Evolutionary conservation across 2,797 vertebrate species (phyloP), one percentile per base, ranked within the genome.

Genomic region (Cetoscarus ocellatus): DNA sequence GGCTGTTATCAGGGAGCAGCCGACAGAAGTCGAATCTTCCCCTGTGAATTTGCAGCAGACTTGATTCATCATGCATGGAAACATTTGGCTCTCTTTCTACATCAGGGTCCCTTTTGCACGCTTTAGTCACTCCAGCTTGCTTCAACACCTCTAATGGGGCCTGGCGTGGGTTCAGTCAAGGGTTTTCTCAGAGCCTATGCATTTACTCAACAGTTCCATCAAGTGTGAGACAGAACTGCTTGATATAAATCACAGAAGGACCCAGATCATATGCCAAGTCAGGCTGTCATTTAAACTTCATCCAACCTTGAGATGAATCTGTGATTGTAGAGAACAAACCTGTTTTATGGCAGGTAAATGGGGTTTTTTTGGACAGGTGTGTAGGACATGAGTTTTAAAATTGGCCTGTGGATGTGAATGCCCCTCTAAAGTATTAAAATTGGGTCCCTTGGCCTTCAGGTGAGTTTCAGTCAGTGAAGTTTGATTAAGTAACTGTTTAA

Each of bases 111-210:
- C 19, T 19, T 57, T 19, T 56, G 43, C 38, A 36, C 10, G 2
- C 64, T 54, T 66, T 54, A 50, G 40, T 42, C 14, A 27, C 27
- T 27, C 27, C 27, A 27, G 60, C 36, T 65, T 14, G 60, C 36
- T 55, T 63, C 61, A 43, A 58, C 77, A 75, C 79, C 75, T 81
- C 72, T 77, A 77, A 83, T 80, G 80, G 77, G 70, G 27, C 12
- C 53, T 54, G 40, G 44, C 7, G 1, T 18, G 48, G 61, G 63
- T 80, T 83, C 79, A 79, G 55, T 66, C 17, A 38, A 1, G 6
- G 77, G 69, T 76, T 65, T 78, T 17, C 27, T 59, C 57, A 18
- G 12, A 54, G 45, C 7, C 45, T 12, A 7, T 1, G 12, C 14
- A 8, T 55, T 35, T 49, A 60, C 48, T 54, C 18, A 45, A 54